A percentile compares a stretch with the other conserved stretches of the same genome.
Evolutionary conservation across 2,888 invertebrate species (phyloP).

Genomic region (Acrobeloides nanus): DNA sequence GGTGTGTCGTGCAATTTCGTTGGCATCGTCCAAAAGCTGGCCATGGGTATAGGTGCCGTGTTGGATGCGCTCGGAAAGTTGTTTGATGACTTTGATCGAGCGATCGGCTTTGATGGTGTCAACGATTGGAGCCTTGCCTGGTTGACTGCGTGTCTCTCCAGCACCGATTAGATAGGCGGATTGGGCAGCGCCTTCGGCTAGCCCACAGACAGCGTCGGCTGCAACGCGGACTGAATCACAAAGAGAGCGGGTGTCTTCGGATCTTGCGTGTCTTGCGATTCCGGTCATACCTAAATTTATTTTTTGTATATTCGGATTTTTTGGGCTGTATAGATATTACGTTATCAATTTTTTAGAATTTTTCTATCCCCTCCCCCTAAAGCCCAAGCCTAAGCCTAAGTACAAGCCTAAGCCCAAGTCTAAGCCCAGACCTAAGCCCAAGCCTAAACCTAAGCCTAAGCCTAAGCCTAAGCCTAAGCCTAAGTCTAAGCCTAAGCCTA

Average conservation of each 20-base stretch:
- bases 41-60: conserved; percentile 25
- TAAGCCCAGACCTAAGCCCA: too few relatives aligned
- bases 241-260: conserved; percentile 76
- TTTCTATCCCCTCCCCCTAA: conserved; percentile 1
- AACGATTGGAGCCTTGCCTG: conserved; percentile 78
- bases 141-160: conserved; percentile 78
- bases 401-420: too few relatives aligned
- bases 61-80: conserved; percentile 66
- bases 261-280: conserved; percentile 82
- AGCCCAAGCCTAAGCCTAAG: too few relatives aligned
- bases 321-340: not conserved
- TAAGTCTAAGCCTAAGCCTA: too few relatives aligned
- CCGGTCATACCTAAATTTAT: conserved; percentile 73
- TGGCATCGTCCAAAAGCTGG: conserved; percentile 27
- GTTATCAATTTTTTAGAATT: not conserved
- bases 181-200: conserved; percentile 83
- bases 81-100: conserved; percentile 80
- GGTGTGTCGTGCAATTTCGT: conserved; percentile 81
- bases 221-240: conserved; percentile 66
- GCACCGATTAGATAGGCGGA: conserved; percentile 85
- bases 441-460: too few relatives aligned
- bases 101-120: conserved; percentile 79
- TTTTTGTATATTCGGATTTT: not conserved
- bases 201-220: conserved; percentile 77
- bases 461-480: too few relatives aligned